Conservation (phyloP, 1,140 invertebrate genomes). For the Orius insidiosus region DNA sequence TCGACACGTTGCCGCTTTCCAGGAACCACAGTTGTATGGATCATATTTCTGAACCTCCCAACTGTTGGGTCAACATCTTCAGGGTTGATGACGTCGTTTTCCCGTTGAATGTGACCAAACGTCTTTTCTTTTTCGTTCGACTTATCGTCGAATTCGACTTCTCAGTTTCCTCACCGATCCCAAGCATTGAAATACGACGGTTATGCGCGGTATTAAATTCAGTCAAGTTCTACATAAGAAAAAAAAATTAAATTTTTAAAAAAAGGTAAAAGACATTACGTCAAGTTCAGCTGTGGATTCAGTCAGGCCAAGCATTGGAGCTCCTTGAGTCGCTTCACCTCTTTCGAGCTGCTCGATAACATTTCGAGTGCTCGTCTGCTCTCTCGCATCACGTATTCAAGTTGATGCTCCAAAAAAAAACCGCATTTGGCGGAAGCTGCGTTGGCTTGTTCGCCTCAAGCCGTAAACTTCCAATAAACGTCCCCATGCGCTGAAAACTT, state of each 20-base stretch:
- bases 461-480: constrained; percentile 78
- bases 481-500: constrained; percentile 76
- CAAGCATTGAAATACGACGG: constrained; percentile 84
- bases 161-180: constrained; percentile 58
- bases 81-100: constrained; percentile 97
- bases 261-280: constrained; percentile 36
- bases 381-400: constrained; percentile 79
- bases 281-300: constrained; percentile 92
- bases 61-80: constrained; percentile 96
- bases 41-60: constrained; percentile 87
- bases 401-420: constrained; percentile 94
- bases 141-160: constrained; percentile 26
- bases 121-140: constrained; percentile 57
- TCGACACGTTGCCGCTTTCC: constrained; percentile 7
- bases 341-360: constrained; percentile 61
- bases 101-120: constrained; percentile 72
- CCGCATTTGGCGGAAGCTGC: constrained; percentile 82
- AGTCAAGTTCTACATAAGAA: constrained; percentile 75
- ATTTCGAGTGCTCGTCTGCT: constrained; percentile 55
- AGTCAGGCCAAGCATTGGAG: constrained; percentile 71
- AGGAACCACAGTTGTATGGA: constrained; percentile 58
- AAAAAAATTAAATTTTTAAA: constrained; percentile 18
- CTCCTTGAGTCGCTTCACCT: constrained; percentile 64
- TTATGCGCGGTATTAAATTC: constrained; percentile 99
- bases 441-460: constrained; percentile 86